Conservation (phyloP, 2,888 invertebrate species). For the Bibio marci region DNA sequence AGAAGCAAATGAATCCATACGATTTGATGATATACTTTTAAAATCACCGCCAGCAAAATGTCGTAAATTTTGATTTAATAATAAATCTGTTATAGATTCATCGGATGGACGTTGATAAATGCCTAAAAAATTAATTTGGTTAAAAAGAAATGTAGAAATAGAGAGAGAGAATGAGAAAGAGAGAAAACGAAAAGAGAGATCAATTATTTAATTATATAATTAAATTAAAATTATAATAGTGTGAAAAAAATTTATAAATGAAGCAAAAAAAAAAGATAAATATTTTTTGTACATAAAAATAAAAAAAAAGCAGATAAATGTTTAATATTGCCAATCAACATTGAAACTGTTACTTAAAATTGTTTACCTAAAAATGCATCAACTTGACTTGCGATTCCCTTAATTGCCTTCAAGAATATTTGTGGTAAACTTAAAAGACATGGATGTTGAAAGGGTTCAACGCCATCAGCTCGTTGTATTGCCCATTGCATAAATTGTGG, state of each 20-base stretch:
- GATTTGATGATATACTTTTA: no score
- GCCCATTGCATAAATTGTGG: slow-evolving; percentile 61
- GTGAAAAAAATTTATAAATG: no score
- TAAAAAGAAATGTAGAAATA: no score
- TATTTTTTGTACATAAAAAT: no score
- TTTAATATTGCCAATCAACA: no score
- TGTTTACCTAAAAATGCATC: slow-evolving; percentile 83
- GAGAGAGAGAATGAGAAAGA: no score
- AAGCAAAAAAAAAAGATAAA: no score
- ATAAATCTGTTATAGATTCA: neutral
- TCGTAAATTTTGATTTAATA: neutral
- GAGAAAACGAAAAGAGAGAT: neutral
- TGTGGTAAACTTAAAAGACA: slow-evolving; percentile 66
- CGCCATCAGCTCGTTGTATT: slow-evolving; percentile 52
- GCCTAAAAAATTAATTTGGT: neutral
- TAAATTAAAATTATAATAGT: no score
- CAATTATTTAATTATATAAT: no score
- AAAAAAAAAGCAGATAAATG: no score
- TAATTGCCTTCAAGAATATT: slow-evolving; percentile 87
- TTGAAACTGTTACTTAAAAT: no score
- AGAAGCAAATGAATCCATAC: slow-evolving; percentile 6
- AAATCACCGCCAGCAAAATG: slow-evolving; percentile 2
- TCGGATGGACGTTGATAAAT: neutral
- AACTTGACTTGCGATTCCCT: slow-evolving; percentile 81
- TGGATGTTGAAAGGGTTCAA: slow-evolving; percentile 84